Percentiles rank a stretch among this genome's conserved stretches.
These are phyloP conservation scores for Drosophila trapezifrons DNA, from an alignment of 1,140 invertebrate species.

Conservation along the genomic window DNA sequence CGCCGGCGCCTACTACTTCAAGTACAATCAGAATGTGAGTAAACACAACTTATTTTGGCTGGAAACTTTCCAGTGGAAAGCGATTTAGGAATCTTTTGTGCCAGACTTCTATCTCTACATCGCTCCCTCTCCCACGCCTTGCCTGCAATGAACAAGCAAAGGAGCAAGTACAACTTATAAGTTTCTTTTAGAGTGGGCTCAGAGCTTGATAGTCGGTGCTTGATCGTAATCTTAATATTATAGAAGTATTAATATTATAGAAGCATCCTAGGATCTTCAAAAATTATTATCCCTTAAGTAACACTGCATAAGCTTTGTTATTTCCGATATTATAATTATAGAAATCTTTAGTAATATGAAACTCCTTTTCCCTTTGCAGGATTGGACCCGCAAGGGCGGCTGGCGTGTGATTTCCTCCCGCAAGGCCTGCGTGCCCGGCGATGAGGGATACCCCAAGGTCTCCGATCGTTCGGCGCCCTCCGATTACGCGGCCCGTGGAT, in stretches of 20 bases:
- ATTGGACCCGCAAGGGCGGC: slow-evolving; percentile 90
- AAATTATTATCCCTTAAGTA: neutral
- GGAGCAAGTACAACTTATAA: no score
- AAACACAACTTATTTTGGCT: neutral
- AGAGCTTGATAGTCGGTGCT: no score
- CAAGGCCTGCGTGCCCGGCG: slow-evolving; percentile 86
- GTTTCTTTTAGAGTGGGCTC: no score
- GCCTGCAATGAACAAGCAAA: no score
- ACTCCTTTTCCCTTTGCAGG: slow-evolving; percentile 75
- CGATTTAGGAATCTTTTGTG: no score
- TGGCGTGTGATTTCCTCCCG: slow-evolving; percentile 86
- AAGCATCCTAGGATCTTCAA: no score
- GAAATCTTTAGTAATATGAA: neutral
- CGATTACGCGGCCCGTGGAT: slow-evolving; percentile 89
- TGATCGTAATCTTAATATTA: neutral
- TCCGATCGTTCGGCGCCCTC: slow-evolving; percentile 85
- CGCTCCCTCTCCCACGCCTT: no score
- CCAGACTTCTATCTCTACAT: no score
- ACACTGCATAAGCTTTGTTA: no score
- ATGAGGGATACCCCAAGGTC: slow-evolving; percentile 87
- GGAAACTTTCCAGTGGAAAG: no score
- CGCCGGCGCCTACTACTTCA: slow-evolving; percentile 89
- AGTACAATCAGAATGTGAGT: slow-evolving; percentile 91
- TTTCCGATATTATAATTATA: neutral
- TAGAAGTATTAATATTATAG: neutral